Evolutionary conservation across 2,113 vertebrate genomes (phyloP), one percentile per base, ranked within the genome.

Genomic region (Motacilla tschutschensis): DNA sequence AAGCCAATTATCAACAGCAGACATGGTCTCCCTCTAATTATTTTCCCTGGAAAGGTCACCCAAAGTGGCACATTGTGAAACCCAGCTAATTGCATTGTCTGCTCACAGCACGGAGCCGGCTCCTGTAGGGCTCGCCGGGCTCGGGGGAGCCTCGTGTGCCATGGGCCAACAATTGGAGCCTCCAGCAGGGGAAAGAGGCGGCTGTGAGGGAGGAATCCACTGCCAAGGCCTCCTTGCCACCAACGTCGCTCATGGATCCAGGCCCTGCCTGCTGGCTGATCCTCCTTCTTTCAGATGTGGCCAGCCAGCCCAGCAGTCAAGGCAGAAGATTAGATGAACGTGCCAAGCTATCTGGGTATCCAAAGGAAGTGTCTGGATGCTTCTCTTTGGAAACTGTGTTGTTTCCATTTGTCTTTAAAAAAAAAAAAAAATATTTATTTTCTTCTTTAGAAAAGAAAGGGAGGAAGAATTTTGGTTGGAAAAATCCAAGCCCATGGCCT

Each of bases 1-100:
- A 96, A 91, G 90, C 87, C 95, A 96, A 94, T 97, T 94, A 96
- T 64, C 54, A 88, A 87, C 15, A 36, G 88, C 76, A 92, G 92
- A 90, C 90, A 71, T 36, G 17, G 90, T 81, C 67, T 88, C 86
- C 93, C 92, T 92, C 92, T 96, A 96, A 93, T 95, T 94, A 94
- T 94, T 79, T 89, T 90, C 89, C 78, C 92, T 83, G 92, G 94
- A 95, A 96, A 95, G 91, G 95, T 95, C 81, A 71, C 69, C 44
- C 31, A 48, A 80, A 90, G 85, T 54, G 5, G 79, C 36, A 33
- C 8, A 65, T 71, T 89, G 48, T 31, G 63, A 89, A 91, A 91
- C 63, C 71, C 57, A 70, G 91, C 72, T 87, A 82, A 92, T 92
- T 94, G 92, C 79, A 93, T 70, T 92, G 88, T 93, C 86, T 93